Conservation (phyloP, 1,140 invertebrate genomes). For the Ganaspis sp. region DNA sequence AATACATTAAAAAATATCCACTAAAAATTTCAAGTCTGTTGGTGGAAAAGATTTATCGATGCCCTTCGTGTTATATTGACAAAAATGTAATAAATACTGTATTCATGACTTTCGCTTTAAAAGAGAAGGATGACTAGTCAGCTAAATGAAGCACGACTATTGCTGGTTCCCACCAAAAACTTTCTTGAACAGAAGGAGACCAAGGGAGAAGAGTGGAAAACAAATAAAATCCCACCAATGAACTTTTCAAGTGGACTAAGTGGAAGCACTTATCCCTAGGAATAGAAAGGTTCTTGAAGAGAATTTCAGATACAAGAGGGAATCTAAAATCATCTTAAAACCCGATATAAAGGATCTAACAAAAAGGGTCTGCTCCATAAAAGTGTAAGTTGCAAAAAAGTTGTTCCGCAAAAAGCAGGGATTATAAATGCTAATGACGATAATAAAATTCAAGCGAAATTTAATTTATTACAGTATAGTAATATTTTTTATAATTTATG, state of each 20-base stretch:
- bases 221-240: conserved; percentile 50
- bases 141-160: conserved; percentile 53
- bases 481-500: too few relatives aligned
- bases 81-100: neutral
- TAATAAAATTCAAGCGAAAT: too few relatives aligned
- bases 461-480: too few relatives aligned
- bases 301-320: conserved; percentile 1
- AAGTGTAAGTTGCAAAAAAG: too few relatives aligned
- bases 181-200: conserved; percentile 39
- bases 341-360: neutral
- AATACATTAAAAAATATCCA: too few relatives aligned
- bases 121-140: conserved; percentile 37
- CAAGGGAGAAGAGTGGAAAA: conserved; percentile 42
- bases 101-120: neutral
- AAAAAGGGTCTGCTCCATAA: neutral
- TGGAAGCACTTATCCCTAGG: conserved; percentile 29
- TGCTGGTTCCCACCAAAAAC: conserved; percentile 38
- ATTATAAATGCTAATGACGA: too few relatives aligned
- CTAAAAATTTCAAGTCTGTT: too few relatives aligned
- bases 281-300: conserved; percentile 24
- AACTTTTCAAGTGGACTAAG: conserved; percentile 40
- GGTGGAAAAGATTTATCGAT: too few relatives aligned
- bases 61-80: too few relatives aligned
- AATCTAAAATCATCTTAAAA: neutral
- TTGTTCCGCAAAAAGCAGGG: too few relatives aligned